Evolutionary conservation across 2,888 invertebrate genomes (phyloP).

Genomic region (Xestia sexstrigata): DNA sequence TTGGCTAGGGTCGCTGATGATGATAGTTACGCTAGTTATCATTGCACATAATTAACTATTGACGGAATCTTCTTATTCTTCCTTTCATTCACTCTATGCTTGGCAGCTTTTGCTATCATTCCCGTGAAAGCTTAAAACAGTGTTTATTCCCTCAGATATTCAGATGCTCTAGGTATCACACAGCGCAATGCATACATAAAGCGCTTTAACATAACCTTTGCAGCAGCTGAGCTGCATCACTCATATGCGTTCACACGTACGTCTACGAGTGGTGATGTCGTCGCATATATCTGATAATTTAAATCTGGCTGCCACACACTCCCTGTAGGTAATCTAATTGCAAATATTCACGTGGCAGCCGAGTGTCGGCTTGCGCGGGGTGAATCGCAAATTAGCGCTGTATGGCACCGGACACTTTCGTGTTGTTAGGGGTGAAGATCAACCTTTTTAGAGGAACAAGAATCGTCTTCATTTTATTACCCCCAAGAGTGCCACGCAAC

Average conservation of each 20-base stretch:
- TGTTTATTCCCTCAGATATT: background rate
- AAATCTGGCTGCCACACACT: constrained; percentile 69
- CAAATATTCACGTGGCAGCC: constrained; percentile 76
- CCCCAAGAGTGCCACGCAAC: background rate
- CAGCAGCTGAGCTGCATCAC: constrained; percentile 34
- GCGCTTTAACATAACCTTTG: constrained; percentile 37
- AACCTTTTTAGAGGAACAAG: constrained; percentile 7
- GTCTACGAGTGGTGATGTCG: constrained; percentile 45
- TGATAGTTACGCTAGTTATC: too few relatives aligned
- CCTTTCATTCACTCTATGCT: background rate
- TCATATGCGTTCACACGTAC: constrained; percentile 52
- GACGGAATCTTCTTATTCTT: background rate
- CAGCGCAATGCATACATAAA: constrained; percentile 36
- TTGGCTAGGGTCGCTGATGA: too few relatives aligned
- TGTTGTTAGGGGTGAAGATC: constrained; percentile 15
- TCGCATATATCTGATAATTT: constrained; percentile 69
- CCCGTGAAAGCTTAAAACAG: too few relatives aligned
- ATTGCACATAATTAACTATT: too few relatives aligned
- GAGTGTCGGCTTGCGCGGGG: constrained; percentile 63
- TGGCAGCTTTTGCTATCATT: background rate
- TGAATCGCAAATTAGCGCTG: constrained; percentile 74
- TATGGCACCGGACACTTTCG: constrained; percentile 28
- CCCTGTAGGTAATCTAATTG: constrained; percentile 78
- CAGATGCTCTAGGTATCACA: background rate
- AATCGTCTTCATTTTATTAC: constrained; percentile 13